phyloP scores from a whole-genome alignment of 2,113 vertebrate species.

The Ia io region DNA sequence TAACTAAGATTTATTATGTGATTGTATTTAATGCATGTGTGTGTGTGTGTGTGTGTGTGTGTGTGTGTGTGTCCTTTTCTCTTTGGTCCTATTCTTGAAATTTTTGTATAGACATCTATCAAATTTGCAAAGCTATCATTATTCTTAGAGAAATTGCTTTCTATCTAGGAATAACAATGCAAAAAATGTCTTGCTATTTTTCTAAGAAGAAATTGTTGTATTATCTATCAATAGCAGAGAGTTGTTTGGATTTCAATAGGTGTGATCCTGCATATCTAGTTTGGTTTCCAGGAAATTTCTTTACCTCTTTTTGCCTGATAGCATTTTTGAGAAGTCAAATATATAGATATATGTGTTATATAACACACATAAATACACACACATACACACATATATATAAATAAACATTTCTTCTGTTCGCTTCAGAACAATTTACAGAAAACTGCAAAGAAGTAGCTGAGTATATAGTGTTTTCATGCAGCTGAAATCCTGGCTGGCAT shows the following conservation, averaged over 20 bases:
- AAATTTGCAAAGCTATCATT: neutral
- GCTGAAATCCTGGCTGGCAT: neutral
- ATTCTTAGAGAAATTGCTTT: neutral
- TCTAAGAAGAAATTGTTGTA: neutral
- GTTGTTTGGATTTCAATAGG: neutral
- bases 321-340: neutral
- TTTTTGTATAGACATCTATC: neutral
- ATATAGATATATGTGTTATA: neutral
- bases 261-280: neutral
- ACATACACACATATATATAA: neutral
- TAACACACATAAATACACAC: neutral
- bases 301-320: neutral
- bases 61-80: neutral
- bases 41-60: neutral
- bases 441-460: neutral
- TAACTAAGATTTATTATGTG: neutral
- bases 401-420: neutral
- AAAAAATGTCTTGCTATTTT: neutral
- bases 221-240: neutral
- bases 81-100: neutral
- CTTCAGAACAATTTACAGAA: neutral
- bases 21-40: neutral
- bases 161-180: neutral
- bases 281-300: neutral
- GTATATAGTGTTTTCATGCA: neutral